Percentiles rank a stretch among this genome's conserved stretches.
Conservation (phyloP, 2,888 invertebrate species). For the Arge pagana region DNA sequence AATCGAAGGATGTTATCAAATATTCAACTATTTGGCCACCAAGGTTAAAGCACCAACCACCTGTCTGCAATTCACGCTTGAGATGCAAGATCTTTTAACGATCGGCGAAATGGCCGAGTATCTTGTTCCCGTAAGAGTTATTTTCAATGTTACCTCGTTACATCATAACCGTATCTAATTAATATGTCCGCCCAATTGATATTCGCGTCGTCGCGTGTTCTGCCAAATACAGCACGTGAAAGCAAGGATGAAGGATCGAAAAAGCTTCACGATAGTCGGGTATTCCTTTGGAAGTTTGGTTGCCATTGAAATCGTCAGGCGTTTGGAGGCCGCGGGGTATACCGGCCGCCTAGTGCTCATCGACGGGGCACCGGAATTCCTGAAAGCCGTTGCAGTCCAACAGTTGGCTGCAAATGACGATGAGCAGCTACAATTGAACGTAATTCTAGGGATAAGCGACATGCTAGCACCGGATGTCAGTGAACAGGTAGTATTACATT, state of each 20-base stretch:
- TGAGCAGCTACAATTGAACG: constrained; percentile 62
- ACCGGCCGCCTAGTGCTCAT: constrained; percentile 72
- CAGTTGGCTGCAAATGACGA: constrained; percentile 60
- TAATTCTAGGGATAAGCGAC: constrained; percentile 65
- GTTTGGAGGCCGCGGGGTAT: constrained; percentile 70
- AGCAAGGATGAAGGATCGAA: constrained; percentile 50
- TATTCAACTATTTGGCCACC: constrained; percentile 46
- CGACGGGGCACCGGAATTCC: constrained; percentile 79
- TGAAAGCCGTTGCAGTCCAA: constrained; percentile 63
- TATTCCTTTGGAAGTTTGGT: constrained; percentile 90
- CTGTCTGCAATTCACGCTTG: constrained; percentile 39
- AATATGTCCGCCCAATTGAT: too few species aligned
- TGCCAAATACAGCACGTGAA: constrained; percentile 63
- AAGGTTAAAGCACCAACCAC: constrained; percentile 48
- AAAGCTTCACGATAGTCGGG: constrained; percentile 73
- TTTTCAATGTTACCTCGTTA: neutral
- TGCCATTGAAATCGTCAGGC: constrained; percentile 75
- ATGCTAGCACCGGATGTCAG: constrained; percentile 58
- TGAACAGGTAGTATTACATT: constrained; percentile 45
- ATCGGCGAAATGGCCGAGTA: constrained; percentile 61
- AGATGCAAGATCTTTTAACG: constrained; percentile 16
- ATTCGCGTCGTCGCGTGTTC: too few species aligned
- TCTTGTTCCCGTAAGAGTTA: constrained; percentile 62
- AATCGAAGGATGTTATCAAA: constrained; percentile 51
- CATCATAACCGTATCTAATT: too few species aligned